A percentile compares a stretch with the other conserved stretches of the same genome.
These are phyloP conservation scores for Conchocele bisecta DNA, from an alignment of 2,888 invertebrate genomes.

Conservation along the genomic window DNA sequence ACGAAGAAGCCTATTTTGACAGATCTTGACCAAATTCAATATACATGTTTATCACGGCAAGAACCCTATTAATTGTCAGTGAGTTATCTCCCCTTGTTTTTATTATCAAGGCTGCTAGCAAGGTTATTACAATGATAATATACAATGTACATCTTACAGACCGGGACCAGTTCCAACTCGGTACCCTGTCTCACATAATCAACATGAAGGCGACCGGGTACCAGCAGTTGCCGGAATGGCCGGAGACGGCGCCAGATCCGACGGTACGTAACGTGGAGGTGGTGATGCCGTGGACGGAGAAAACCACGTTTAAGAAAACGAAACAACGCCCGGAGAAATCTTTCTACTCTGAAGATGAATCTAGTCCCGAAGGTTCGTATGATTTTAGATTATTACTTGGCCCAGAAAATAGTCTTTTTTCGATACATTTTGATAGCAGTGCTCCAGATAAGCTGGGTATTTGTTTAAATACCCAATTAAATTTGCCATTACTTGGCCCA, in stretches of 20 bases:
- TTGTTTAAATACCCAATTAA: no score
- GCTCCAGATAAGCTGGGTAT: no score
- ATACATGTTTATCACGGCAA: no score
- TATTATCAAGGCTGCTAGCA: not conserved
- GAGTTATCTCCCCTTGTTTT: not conserved
- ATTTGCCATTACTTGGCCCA: no score
- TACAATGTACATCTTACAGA: no score
- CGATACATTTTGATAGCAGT: no score
- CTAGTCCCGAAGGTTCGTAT: conserved; percentile 64
- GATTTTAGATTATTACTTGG: no score
- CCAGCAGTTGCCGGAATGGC: conserved; percentile 93
- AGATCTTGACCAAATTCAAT: no score
- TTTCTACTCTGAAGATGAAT: conserved; percentile 87
- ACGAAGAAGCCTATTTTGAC: no score
- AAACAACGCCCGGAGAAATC: conserved; percentile 81
- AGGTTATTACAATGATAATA: not conserved
- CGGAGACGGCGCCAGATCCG: conserved; percentile 89
- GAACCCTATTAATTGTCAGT: no score
- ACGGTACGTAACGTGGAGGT: conserved; percentile 89
- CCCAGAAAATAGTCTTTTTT: no score
- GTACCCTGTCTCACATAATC: conserved; percentile 97
- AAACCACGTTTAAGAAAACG: conserved; percentile 47
- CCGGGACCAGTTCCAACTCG: conserved; percentile 94
- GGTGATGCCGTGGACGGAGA: conserved; percentile 74
- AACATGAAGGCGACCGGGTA: conserved; percentile 94